phyloP scores from a whole-genome alignment of 2,797 vertebrate genomes.

The Ptychobarbus kaznakovi region DNA sequence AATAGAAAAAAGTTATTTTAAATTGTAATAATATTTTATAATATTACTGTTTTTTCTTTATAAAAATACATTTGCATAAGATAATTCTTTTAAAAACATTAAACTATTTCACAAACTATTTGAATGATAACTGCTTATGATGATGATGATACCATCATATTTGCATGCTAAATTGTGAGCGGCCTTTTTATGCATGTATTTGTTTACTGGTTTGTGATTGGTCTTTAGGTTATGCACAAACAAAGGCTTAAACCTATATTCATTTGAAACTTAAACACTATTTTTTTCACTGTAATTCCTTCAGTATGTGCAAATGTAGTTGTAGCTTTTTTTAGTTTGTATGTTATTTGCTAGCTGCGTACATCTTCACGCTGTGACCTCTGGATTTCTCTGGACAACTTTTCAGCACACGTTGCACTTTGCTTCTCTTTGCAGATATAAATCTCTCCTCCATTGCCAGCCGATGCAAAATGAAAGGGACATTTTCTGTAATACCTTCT shows the following conservation, averaged over 20 bases:
- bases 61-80: background rate
- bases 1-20: no score
- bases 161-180: background rate
- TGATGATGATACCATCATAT: background rate
- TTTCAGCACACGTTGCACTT: conserved; percentile 3
- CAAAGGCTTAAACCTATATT: background rate
- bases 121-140: background rate
- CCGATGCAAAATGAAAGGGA: background rate
- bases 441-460: conserved; percentile 18
- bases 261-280: background rate
- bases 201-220: background rate
- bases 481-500: background rate
- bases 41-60: no score
- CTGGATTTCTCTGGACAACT: conserved; percentile 11
- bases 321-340: background rate
- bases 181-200: background rate
- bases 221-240: background rate
- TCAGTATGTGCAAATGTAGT: background rate
- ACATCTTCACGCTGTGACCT: background rate
- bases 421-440: conserved; percentile 12
- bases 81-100: background rate
- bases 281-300: conserved; percentile 1
- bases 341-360: background rate
- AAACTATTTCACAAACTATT: background rate
- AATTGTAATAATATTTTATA: no score